A percentile compares a stretch with the other conserved stretches of the same genome.
Conservation (phyloP, 2,113 vertebrate species). For the Rhabdomys dilectus region DNA sequence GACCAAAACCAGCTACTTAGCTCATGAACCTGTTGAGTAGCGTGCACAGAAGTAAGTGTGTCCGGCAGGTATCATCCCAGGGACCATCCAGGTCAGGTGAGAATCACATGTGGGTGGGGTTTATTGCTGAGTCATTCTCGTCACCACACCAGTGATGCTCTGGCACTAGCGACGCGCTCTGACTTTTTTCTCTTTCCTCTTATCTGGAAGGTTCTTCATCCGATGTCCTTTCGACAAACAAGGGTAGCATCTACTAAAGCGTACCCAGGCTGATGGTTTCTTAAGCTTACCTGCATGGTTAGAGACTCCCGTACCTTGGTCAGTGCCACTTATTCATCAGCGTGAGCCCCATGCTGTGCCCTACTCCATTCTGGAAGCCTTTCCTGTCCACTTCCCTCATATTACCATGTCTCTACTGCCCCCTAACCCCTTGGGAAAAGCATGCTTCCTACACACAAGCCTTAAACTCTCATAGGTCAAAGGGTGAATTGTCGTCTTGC, state of each 20-base stretch:
- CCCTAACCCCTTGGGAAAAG: not conserved
- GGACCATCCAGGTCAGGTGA: not conserved
- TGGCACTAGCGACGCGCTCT: not conserved
- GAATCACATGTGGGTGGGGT: not conserved
- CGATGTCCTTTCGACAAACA: not conserved
- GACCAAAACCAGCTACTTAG: conserved; percentile 21
- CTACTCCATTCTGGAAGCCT: not conserved
- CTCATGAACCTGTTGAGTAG: conserved; percentile 9
- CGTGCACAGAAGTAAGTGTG: not conserved
- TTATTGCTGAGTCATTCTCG: not conserved
- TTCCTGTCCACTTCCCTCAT: not conserved
- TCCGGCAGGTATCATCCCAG: not conserved
- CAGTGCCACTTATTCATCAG: not conserved
- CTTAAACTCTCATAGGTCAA: not conserved
- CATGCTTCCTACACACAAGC: not conserved
- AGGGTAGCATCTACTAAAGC: not conserved
- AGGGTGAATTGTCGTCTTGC: not conserved
- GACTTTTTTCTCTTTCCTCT: not conserved
- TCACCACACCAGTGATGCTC: not conserved
- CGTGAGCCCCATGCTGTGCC: not conserved
- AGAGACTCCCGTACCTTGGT: not conserved
- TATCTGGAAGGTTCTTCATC: conserved; percentile 24
- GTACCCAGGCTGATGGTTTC: not conserved
- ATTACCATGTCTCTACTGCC: not conserved
- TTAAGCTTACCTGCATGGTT: not conserved